Conservation (phyloP, 2,888 invertebrate species). For the Dynastes grantii region DNA sequence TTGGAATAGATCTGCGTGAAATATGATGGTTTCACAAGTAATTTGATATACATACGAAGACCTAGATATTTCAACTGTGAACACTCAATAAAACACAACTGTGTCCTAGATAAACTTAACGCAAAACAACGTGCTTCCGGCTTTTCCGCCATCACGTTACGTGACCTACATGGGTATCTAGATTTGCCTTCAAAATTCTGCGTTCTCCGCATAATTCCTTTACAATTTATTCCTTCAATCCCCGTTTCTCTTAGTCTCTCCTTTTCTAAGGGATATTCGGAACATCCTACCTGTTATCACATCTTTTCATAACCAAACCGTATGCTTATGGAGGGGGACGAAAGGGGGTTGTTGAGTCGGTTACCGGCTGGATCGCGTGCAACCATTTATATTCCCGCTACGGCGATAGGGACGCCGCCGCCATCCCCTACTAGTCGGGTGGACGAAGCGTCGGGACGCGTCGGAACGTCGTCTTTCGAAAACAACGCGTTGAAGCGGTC, state of each 20-base stretch:
- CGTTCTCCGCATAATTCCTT: not conserved
- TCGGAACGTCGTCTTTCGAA: constrained; percentile 30
- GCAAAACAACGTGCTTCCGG: too few relatives aligned
- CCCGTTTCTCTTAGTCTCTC: too few relatives aligned
- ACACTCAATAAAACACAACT: too few relatives aligned
- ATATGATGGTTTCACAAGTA: too few relatives aligned
- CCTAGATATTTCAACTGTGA: too few relatives aligned
- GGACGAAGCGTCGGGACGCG: constrained; percentile 60
- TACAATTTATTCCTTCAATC: not conserved
- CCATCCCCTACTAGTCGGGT: constrained; percentile 50
- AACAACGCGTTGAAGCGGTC: constrained; percentile 19
- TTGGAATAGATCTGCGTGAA: too few relatives aligned
- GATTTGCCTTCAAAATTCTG: too few relatives aligned
- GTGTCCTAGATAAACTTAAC: too few relatives aligned
- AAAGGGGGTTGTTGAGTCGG: constrained; percentile 61
- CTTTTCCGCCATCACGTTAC: too few relatives aligned
- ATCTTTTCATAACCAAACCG: not conserved
- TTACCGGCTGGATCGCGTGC: constrained; percentile 67
- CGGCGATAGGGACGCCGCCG: constrained; percentile 56
- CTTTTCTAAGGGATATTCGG: too few relatives aligned
- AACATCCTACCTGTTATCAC: constrained; percentile 35
- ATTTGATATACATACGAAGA: too few relatives aligned
- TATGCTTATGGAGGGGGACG: constrained; percentile 51
- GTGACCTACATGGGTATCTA: too few relatives aligned
- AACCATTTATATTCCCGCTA: constrained; percentile 67